These are phyloP conservation scores for Maccullochella peelii DNA, from an alignment of 2,113 vertebrate species.

Conservation along the genomic window DNA sequence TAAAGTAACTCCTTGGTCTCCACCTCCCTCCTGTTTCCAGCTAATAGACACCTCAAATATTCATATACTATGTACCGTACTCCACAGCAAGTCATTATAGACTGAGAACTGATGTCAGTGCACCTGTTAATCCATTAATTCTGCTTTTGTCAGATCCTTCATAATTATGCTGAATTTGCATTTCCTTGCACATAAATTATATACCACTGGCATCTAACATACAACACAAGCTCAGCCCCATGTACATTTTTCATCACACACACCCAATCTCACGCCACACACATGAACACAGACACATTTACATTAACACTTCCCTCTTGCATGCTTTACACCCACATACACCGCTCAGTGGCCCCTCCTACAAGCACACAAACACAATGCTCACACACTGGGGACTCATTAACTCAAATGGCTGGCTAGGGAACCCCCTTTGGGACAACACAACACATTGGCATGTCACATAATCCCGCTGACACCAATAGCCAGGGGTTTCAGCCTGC, in stretches of 20 bases:
- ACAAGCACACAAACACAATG: conserved; percentile 16
- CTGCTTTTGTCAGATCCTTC: not conserved
- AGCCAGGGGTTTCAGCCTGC: conserved; percentile 26
- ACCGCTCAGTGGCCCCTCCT: not conserved
- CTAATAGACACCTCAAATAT: not conserved
- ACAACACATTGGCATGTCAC: conserved; percentile 46
- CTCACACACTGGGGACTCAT: conserved; percentile 55
- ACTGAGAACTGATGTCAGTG: conserved; percentile 15
- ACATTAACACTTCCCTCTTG: conserved; percentile 33
- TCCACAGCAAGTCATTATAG: conserved; percentile 44
- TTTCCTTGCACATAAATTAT: conserved; percentile 27
- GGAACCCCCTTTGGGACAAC: conserved; percentile 48
- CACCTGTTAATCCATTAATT: conserved; percentile 52
- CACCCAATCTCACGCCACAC: conserved; percentile 7
- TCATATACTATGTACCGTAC: not conserved
- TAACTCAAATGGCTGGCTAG: conserved; percentile 46
- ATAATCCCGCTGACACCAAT: conserved; percentile 49
- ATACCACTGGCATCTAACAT: not conserved
- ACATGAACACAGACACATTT: conserved; percentile 5
- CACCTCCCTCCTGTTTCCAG: not conserved
- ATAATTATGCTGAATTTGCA: conserved; percentile 44
- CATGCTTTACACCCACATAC: conserved; percentile 6
- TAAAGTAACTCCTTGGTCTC: not conserved
- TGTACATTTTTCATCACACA: conserved; percentile 15
- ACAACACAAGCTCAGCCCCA: not conserved